A percentile compares a stretch with the other conserved stretches of the same genome.
These are phyloP conservation scores for Bombus turneri DNA, from an alignment of 1,140 invertebrate genomes.

Conservation along the genomic window DNA sequence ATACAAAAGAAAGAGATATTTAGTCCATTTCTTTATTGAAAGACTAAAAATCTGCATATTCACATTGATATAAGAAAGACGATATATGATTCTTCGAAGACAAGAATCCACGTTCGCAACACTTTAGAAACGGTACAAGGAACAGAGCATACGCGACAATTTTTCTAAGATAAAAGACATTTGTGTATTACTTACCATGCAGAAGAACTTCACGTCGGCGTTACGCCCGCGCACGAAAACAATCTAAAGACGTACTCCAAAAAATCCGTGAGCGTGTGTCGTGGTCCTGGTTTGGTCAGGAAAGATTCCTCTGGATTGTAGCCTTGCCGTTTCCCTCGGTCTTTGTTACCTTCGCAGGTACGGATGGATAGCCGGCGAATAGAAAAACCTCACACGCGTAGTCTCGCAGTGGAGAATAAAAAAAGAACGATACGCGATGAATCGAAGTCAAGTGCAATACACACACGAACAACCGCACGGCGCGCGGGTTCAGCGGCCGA, in stretches of 20 bases:
- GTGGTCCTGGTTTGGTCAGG: conserved; percentile 24
- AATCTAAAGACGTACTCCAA: conserved; percentile 55
- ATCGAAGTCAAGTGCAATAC: conserved; percentile 36
- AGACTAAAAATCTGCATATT: neutral
- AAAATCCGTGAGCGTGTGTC: conserved; percentile 49
- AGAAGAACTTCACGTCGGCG: conserved; percentile 67
- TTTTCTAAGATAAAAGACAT: neutral
- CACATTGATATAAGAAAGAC: neutral
- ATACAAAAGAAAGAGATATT: neutral
- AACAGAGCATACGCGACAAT: neutral
- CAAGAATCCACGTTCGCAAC: neutral
- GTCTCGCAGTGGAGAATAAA: conserved; percentile 10
- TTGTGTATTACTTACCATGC: conserved; percentile 71
- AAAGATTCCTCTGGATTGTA: conserved; percentile 22
- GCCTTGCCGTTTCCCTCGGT: conserved; percentile 20
- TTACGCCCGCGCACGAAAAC: conserved; percentile 57
- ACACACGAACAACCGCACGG: conserved; percentile 70
- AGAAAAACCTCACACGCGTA: conserved; percentile 62
- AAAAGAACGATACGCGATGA: conserved; percentile 44
- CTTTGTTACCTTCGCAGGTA: conserved; percentile 34
- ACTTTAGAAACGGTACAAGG: neutral
- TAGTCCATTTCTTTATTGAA: neutral
- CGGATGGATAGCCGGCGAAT: conserved; percentile 48
- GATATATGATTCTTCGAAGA: neutral
- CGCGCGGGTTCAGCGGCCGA: conserved; percentile 83